These are phyloP conservation scores for Atopsyche davidsoni DNA, from an alignment of 1,140 invertebrate species.

Conservation along the genomic window DNA sequence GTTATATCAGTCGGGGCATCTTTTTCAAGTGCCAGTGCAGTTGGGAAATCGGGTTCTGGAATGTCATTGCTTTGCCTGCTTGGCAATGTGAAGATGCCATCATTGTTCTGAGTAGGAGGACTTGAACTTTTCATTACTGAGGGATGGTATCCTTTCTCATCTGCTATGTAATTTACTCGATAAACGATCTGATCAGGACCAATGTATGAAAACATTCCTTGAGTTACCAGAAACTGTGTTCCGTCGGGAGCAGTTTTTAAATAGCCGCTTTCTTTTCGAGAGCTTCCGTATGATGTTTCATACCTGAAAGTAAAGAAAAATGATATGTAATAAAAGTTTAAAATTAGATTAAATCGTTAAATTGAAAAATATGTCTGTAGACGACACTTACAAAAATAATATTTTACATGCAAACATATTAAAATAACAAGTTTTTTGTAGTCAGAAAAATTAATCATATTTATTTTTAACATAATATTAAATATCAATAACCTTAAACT, in stretches of 20 bases:
- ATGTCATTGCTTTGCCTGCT: too few relatives aligned
- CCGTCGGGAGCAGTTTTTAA: constrained; percentile 10
- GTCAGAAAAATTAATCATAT: too few relatives aligned
- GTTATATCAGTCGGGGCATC: too few relatives aligned
- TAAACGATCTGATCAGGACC: constrained; percentile 22
- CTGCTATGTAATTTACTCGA: constrained; percentile 39
- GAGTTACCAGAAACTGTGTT: constrained; percentile 4
- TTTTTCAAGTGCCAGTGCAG: neutral
- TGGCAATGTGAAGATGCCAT: too few relatives aligned
- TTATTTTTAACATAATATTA: neutral
- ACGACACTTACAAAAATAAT: too few relatives aligned
- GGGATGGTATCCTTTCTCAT: constrained; percentile 45
- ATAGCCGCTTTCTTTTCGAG: constrained; percentile 19
- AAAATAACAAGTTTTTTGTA: too few relatives aligned
- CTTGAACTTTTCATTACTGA: neutral
- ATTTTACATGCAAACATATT: too few relatives aligned
- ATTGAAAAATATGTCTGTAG: too few relatives aligned
- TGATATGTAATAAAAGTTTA: too few relatives aligned
- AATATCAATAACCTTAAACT: neutral
- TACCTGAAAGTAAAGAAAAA: constrained; percentile 16
- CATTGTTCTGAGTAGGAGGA: too few relatives aligned
- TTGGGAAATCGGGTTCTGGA: neutral
- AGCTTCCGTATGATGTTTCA: constrained; percentile 18
- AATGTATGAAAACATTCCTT: constrained; percentile 34
- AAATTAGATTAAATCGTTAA: too few relatives aligned